phyloP scores from a whole-genome alignment of 2,797 vertebrate genomes.

The Micropoecilia bifurca region DNA sequence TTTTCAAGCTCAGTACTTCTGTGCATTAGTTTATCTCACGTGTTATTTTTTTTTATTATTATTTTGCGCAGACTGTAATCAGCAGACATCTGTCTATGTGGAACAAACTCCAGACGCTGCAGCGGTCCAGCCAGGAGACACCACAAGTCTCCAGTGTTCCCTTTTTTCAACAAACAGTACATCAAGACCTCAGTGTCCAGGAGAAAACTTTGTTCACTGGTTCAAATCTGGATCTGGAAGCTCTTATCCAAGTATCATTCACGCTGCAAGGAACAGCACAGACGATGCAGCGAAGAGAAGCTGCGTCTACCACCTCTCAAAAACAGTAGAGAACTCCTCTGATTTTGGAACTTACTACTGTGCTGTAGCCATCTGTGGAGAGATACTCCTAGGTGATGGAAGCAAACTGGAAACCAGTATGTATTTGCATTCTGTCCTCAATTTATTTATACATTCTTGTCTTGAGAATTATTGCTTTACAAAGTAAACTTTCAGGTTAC shows the following conservation, averaged over 20 bases:
- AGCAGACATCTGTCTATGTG: conserved; percentile 9
- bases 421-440: neutral
- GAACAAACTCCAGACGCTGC: conserved; percentile 18
- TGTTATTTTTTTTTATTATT: neutral
- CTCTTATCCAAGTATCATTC: conserved; percentile 31
- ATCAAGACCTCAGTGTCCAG: conserved; percentile 31
- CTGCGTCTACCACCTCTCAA: conserved; percentile 51
- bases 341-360: conserved; percentile 67
- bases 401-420: conserved; percentile 36
- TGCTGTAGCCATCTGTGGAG: conserved; percentile 60
- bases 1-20: neutral
- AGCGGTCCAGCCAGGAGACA: conserved; percentile 16
- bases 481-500: neutral
- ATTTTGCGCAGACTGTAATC: conserved; percentile 13
- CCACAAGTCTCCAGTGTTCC: conserved; percentile 43
- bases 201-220: conserved; percentile 43
- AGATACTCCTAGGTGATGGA: conserved; percentile 57
- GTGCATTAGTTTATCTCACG: neutral
- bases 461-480: neutral
- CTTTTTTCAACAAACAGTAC: conserved; percentile 12
- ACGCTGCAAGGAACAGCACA: neutral
- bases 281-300: conserved; percentile 6
- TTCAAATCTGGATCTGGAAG: conserved; percentile 39
- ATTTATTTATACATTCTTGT: neutral
- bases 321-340: conserved; percentile 16